Percentiles rank a stretch among this genome's conserved stretches.
Evolutionary conservation across 2,888 invertebrate species (phyloP).

Genomic region (Unio delphinus): DNA sequence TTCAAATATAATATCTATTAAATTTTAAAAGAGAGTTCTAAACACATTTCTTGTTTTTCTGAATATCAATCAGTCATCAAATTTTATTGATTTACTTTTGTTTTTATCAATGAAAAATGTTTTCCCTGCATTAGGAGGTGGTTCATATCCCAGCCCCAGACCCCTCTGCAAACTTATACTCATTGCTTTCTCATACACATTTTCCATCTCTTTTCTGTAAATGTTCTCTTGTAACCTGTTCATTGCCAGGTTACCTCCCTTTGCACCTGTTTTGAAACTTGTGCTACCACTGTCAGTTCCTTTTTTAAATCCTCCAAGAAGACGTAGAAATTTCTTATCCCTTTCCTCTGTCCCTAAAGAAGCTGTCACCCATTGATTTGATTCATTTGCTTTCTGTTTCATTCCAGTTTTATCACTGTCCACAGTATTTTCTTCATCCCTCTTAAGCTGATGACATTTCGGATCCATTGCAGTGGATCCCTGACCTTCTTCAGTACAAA

Average conservation of each 20-base stretch:
- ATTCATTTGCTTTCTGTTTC: background rate
- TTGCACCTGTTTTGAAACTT: slow-evolving; percentile 1
- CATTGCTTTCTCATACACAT: slow-evolving; percentile 53
- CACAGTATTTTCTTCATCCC: background rate
- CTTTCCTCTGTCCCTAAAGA: slow-evolving; percentile 42
- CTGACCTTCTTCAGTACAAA: too few species aligned
- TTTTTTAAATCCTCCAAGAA: slow-evolving; percentile 57
- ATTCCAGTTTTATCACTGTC: background rate
- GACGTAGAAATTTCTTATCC: slow-evolving; percentile 55
- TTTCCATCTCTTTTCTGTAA: slow-evolving; percentile 44
- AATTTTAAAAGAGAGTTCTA: too few species aligned
- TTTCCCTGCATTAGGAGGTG: slow-evolving; percentile 51
- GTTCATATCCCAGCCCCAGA: slow-evolving; percentile 53
- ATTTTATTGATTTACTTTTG: slow-evolving; percentile 50
- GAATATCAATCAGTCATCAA: slow-evolving; percentile 38
- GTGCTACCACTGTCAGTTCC: background rate
- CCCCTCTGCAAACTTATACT: slow-evolving; percentile 47
- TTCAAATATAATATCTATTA: too few species aligned
- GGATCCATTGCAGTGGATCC: background rate
- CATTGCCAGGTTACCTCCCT: slow-evolving; percentile 42
- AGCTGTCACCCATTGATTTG: slow-evolving; percentile 54
- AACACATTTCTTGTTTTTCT: too few species aligned
- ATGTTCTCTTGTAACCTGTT: slow-evolving; percentile 30
- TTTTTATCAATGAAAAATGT: slow-evolving; percentile 56
- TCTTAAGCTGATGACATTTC: background rate